Evolutionary conservation across 92 coral and sea anemone species (phyloP).

Genomic region (Zoanthus solanderi): DNA sequence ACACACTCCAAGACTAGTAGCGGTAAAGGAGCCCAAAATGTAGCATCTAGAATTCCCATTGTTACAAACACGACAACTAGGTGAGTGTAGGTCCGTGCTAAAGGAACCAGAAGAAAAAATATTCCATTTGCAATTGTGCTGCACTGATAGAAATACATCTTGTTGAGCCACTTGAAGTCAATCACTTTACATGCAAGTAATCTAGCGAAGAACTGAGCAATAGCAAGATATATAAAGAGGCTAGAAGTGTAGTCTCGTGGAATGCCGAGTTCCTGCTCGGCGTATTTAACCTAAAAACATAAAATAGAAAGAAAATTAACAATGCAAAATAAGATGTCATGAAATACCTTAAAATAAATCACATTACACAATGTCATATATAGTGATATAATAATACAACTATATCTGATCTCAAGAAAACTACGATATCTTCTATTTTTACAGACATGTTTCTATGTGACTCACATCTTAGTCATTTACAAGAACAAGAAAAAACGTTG

Average conservation of each 20-base stretch:
- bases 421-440: too few species aligned
- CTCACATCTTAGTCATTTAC: too few species aligned
- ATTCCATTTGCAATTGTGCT: slow-evolving; percentile 33
- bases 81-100: slow-evolving; percentile 39
- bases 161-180: slow-evolving; percentile 15
- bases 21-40: slow-evolving; percentile 28
- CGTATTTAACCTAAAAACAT: slow-evolving; percentile 38
- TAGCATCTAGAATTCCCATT: slow-evolving; percentile 38
- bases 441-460: too few species aligned
- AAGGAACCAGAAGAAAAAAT: slow-evolving; percentile 25
- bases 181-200: slow-evolving; percentile 29
- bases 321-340: not conserved
- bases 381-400: too few species aligned
- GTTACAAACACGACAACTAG: slow-evolving; percentile 8
- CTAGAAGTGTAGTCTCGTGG: slow-evolving; percentile 17
- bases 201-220: slow-evolving; percentile 34
- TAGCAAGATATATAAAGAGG: slow-evolving; percentile 33
- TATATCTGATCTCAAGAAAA: too few species aligned
- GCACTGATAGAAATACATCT: slow-evolving; percentile 21
- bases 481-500: too few species aligned
- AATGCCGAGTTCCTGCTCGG: slow-evolving; percentile 52
- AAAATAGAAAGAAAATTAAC: not conserved
- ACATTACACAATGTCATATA: too few species aligned
- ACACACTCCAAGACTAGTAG: slow-evolving; percentile 55
- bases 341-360: not conserved